Conservation (phyloP, 2,888 invertebrate species). For the Psococerastis gibbosa region DNA sequence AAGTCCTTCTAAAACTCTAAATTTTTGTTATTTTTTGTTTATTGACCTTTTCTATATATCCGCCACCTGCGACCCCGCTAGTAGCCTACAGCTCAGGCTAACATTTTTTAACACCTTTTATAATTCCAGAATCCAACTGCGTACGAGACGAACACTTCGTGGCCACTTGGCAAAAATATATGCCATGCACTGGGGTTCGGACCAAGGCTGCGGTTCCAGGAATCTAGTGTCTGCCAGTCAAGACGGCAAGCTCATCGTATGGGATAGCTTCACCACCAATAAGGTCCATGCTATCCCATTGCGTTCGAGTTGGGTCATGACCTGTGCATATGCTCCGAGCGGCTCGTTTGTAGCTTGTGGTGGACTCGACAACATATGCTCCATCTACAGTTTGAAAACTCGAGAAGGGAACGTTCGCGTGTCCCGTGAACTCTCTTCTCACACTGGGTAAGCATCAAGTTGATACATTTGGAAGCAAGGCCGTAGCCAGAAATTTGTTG, state of each 20-base stretch:
- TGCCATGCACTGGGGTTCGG: slow-evolving; percentile 99
- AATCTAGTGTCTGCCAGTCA: slow-evolving; percentile 98
- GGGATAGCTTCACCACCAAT: slow-evolving; percentile 99
- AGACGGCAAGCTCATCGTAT: slow-evolving; percentile 97
- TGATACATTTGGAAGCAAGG: too few species aligned
- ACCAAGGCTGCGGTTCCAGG: slow-evolving; percentile 55
- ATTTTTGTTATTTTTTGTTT: too few species aligned
- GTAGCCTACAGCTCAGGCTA: too few species aligned
- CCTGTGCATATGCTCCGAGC: slow-evolving; percentile 98
- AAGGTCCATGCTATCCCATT: slow-evolving; percentile 99
- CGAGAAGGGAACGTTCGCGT: slow-evolving; percentile 98
- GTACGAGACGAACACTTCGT: slow-evolving; percentile 92
- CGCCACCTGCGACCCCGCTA: too few species aligned
- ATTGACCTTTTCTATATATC: too few species aligned
- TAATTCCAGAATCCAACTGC: slow-evolving; percentile 98
- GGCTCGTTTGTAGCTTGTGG: slow-evolving; percentile 99
- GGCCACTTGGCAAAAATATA: slow-evolving; percentile 99
- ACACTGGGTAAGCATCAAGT: slow-evolving; percentile 98
- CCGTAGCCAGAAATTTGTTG: too few species aligned
- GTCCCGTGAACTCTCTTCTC: slow-evolving; percentile 95
- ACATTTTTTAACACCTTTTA: too few species aligned
- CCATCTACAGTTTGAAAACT: slow-evolving; percentile 93
- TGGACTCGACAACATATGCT: slow-evolving; percentile 99
- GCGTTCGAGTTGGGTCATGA: slow-evolving; percentile 99
- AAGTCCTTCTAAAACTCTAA: too few species aligned